Evolutionary conservation across 2,797 vertebrate genomes (phyloP).

Genomic region (Kryptolebias ocellatus): DNA sequence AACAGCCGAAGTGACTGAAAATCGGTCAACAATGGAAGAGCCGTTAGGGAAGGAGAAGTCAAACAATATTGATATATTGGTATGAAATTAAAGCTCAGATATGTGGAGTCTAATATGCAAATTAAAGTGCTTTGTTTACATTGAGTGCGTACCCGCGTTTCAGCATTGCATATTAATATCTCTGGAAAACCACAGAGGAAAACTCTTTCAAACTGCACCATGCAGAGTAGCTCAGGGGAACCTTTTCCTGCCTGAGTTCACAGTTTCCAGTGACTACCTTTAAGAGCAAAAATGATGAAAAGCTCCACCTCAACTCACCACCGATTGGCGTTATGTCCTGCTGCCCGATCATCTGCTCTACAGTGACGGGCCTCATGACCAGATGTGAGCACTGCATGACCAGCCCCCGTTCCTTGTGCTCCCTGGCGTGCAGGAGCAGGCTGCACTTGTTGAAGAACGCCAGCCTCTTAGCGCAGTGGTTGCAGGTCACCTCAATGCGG

Average conservation of each 20-base stretch:
- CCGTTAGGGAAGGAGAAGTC: no score
- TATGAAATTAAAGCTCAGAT: no score
- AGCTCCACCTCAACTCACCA: slow-evolving; percentile 57
- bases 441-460: slow-evolving; percentile 99
- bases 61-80: no score
- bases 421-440: slow-evolving; percentile 92
- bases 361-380: slow-evolving; percentile 93
- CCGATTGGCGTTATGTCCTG: slow-evolving; percentile 90
- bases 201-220: no score
- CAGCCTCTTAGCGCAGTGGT: slow-evolving; percentile 93
- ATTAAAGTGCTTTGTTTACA: no score
- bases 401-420: slow-evolving; percentile 97
- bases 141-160: no score
- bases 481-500: slow-evolving; percentile 98
- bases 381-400: slow-evolving; percentile 99
- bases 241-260: not conserved
- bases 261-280: not conserved
- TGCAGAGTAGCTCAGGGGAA: not conserved
- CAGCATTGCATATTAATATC: no score
- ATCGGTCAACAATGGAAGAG: no score
- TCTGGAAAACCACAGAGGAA: no score
- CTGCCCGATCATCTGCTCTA: slow-evolving; percentile 98
- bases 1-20: no score
- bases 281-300: not conserved
- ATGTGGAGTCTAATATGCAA: no score